These are phyloP conservation scores for Tetramorium parvispinum DNA, from an alignment of 1,140 invertebrate genomes.

Conservation along the genomic window DNA sequence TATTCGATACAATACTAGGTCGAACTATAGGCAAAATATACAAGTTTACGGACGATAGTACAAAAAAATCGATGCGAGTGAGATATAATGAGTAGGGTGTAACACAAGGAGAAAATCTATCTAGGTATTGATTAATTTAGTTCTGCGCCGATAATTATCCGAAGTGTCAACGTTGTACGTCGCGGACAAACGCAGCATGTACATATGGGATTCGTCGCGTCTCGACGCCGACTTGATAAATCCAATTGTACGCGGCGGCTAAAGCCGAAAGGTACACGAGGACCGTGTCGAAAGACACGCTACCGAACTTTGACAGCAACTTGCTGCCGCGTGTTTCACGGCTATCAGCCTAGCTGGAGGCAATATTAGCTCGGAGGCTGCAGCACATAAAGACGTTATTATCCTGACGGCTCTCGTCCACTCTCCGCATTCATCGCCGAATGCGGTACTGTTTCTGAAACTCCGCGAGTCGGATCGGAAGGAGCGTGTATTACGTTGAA, in stretches of 20 bases:
- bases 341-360: slow-evolving; percentile 58
- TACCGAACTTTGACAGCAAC: slow-evolving; percentile 66
- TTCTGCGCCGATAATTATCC: slow-evolving; percentile 29
- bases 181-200: not conserved
- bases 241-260: slow-evolving; percentile 76
- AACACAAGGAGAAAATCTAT: not conserved
- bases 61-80: not conserved
- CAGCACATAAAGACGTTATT: slow-evolving; percentile 46
- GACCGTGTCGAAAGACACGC: slow-evolving; percentile 71
- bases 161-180: not conserved
- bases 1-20: slow-evolving; percentile 39
- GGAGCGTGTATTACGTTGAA: not conserved
- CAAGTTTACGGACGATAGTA: not conserved
- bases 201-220: slow-evolving; percentile 46
- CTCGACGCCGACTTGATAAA: slow-evolving; percentile 71
- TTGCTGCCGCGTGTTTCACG: slow-evolving; percentile 64
- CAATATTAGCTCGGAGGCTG: slow-evolving; percentile 9
- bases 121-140: slow-evolving; percentile 9
- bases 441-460: not conserved
- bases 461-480: not conserved
- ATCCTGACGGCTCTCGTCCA: slow-evolving; percentile 23
- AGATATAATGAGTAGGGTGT: not conserved
- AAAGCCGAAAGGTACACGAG: slow-evolving; percentile 77
- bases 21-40: not conserved
- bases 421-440: not conserved